phyloP scores from a whole-genome alignment of 2,797 vertebrate genomes.

The Chaunax sp. region DNA sequence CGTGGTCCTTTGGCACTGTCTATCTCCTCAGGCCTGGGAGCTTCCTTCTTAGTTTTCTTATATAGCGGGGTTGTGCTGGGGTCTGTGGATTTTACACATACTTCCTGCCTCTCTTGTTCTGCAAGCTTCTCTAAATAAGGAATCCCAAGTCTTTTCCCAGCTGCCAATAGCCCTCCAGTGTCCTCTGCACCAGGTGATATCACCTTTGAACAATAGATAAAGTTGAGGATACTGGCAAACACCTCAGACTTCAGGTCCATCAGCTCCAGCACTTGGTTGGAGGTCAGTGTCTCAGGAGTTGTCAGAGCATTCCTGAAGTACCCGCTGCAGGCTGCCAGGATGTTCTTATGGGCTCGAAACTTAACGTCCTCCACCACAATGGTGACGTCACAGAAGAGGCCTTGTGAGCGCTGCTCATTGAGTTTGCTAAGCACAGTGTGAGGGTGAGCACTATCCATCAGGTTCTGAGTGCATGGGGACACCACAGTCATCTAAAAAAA shows the following conservation, averaged over 20 bases:
- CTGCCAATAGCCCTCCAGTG: slow-evolving; percentile 88
- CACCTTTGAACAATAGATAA: slow-evolving; percentile 96
- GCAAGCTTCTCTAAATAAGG: slow-evolving; percentile 94
- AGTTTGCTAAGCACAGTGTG: slow-evolving; percentile 92
- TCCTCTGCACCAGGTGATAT: slow-evolving; percentile 86
- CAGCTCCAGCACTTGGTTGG: slow-evolving; percentile 93
- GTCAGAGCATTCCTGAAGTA: slow-evolving; percentile 96
- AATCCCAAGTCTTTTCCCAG: slow-evolving; percentile 96
- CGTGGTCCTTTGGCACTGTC: slow-evolving; percentile 90
- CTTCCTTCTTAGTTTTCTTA: slow-evolving; percentile 86
- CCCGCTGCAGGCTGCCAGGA: slow-evolving; percentile 95
- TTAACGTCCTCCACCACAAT: slow-evolving; percentile 99
- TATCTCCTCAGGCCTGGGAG: slow-evolving; percentile 86
- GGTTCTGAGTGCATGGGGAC: slow-evolving; percentile 87
- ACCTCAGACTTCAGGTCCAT: slow-evolving; percentile 97
- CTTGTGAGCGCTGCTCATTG: slow-evolving; percentile 95
- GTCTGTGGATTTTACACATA: slow-evolving; percentile 65
- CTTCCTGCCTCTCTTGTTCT: slow-evolving; percentile 76
- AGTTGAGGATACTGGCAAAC: slow-evolving; percentile 96
- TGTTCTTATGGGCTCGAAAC: slow-evolving; percentile 97
- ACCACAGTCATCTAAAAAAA: slow-evolving; percentile 91
- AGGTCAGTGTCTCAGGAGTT: slow-evolving; percentile 87
- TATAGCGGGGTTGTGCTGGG: slow-evolving; percentile 66
- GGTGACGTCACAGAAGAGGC: slow-evolving; percentile 96
- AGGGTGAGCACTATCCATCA: slow-evolving; percentile 93